These are phyloP conservation scores for Hippoglossus stenolepis DNA, from an alignment of 2,113 vertebrate genomes.

Conservation along the genomic window DNA sequence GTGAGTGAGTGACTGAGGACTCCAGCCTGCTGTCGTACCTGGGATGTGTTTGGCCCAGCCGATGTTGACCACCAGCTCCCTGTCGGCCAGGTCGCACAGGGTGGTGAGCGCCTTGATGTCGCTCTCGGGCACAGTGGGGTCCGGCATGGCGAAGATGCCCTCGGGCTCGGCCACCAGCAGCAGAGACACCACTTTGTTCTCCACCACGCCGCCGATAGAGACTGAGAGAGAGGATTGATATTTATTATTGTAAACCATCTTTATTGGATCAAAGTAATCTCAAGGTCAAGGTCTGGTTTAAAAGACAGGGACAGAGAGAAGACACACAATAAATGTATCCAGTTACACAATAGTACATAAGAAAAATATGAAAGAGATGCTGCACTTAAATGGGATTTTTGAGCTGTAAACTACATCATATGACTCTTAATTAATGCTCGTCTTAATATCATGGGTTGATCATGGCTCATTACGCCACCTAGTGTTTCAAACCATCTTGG, in stretches of 20 bases:
- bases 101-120: slow-evolving; percentile 99
- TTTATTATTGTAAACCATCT: neutral
- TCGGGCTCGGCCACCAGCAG: slow-evolving; percentile 97
- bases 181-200: slow-evolving; percentile 98
- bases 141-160: slow-evolving; percentile 98
- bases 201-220: slow-evolving; percentile 76
- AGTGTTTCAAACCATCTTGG: too few species aligned
- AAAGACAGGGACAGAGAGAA: too few species aligned
- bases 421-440: too few species aligned
- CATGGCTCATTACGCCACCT: too few species aligned
- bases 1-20: neutral
- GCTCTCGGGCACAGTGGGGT: slow-evolving; percentile 95
- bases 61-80: slow-evolving; percentile 97
- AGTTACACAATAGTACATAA: too few species aligned
- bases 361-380: too few species aligned
- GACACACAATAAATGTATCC: too few species aligned
- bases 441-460: too few species aligned
- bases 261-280: neutral
- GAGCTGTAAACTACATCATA: too few species aligned
- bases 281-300: too few species aligned
- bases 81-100: slow-evolving; percentile 95
- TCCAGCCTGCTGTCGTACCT: slow-evolving; percentile 78
- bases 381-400: too few species aligned
- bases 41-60: slow-evolving; percentile 99
- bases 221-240: slow-evolving; percentile 29